Conservation (phyloP, 2,888 invertebrate species). For the Galerucella nymphaeae region DNA sequence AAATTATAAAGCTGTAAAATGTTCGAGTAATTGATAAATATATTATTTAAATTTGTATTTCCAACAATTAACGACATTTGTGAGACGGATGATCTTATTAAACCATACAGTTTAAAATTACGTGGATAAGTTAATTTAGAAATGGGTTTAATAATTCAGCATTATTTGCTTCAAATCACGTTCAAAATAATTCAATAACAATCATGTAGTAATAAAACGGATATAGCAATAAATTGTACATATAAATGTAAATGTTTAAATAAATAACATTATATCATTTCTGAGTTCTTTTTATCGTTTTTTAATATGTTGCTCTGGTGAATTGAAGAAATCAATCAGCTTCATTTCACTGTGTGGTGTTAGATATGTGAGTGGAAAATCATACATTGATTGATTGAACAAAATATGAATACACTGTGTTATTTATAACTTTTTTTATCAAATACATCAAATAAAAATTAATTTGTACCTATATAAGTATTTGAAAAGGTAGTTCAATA, state of each 20-base stretch:
- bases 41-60: no score
- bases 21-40: no score
- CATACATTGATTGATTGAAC: background rate
- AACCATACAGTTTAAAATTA: background rate
- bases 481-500: no score
- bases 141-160: constrained; percentile 16
- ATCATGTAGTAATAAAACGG: constrained; percentile 26
- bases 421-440: no score
- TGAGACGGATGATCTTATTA: background rate
- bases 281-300: constrained; percentile 31
- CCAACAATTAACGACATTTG: no score
- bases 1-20: no score
- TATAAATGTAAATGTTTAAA: constrained; percentile 40
- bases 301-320: constrained; percentile 28
- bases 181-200: constrained; percentile 13
- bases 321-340: background rate
- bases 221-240: constrained; percentile 35
- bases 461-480: no score
- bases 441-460: no score
- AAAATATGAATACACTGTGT: background rate
- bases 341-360: constrained; percentile 20
- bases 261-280: constrained; percentile 38
- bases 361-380: background rate
- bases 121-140: background rate
- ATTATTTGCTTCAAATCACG: background rate